These are phyloP conservation scores for Lycocerus yunnanus DNA, from an alignment of 2,888 invertebrate species.

Conservation along the genomic window DNA sequence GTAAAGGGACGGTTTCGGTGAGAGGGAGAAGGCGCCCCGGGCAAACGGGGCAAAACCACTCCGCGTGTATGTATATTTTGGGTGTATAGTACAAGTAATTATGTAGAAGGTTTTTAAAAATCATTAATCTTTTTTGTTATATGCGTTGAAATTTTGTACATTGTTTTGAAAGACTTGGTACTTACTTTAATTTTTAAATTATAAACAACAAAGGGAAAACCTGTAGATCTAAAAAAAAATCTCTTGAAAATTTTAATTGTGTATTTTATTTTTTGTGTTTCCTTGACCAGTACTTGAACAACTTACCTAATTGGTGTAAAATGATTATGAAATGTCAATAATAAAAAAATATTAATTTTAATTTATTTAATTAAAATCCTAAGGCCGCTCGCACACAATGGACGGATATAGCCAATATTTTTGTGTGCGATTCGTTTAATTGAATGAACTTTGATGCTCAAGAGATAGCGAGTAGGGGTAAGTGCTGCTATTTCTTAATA, in stretches of 20 bases:
- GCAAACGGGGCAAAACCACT: neutral
- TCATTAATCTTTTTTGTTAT: neutral
- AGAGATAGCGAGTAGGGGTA: too few species aligned
- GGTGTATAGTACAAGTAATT: neutral
- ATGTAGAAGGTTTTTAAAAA: neutral
- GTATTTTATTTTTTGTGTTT: neutral
- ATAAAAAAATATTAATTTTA: neutral
- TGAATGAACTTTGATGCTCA: too few species aligned
- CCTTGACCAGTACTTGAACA: neutral
- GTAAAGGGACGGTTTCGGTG: neutral
- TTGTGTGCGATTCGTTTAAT: too few species aligned
- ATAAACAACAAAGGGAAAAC: neutral
- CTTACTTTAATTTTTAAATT: neutral
- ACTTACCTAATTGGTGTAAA: neutral
- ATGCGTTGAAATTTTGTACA: neutral
- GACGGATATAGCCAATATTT: too few species aligned
- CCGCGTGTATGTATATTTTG: neutral
- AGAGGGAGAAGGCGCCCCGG: neutral
- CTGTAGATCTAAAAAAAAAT: neutral
- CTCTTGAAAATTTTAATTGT: neutral
- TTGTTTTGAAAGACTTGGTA: neutral
- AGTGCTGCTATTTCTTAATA: too few species aligned
- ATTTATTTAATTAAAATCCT: neutral
- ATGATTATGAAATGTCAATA: neutral
- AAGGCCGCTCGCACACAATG: too few species aligned